Percentiles rank a stretch among this genome's conserved stretches.
Conservation (phyloP, 2,113 vertebrate genomes). For the Scortum barcoo region DNA sequence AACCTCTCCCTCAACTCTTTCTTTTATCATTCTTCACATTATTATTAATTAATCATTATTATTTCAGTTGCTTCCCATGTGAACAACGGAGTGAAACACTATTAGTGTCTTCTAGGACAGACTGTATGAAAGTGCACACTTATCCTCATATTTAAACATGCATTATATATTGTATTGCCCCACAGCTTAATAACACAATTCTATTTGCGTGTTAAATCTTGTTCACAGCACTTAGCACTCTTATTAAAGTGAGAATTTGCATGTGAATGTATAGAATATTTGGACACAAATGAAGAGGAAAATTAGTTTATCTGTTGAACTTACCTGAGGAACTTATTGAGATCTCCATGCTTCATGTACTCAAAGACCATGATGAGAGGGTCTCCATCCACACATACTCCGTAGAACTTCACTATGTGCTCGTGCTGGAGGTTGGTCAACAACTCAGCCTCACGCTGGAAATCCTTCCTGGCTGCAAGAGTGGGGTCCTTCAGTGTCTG, state of each 20-base stretch:
- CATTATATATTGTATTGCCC: too few species aligned
- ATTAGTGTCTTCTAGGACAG: too few species aligned
- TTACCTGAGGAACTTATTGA: constrained; percentile 98
- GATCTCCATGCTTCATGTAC: constrained; percentile 98
- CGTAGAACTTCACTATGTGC: constrained; percentile 97
- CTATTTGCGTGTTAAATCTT: neutral
- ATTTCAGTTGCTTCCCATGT: too few species aligned
- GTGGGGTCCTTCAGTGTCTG: constrained; percentile 97
- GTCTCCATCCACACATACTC: constrained; percentile 96
- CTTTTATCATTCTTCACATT: too few species aligned
- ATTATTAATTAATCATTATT: too few species aligned
- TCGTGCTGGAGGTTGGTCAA: constrained; percentile 97
- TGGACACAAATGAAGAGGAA: too few species aligned
- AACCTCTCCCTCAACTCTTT: too few species aligned
- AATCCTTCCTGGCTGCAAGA: constrained; percentile 96
- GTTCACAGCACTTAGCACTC: neutral
- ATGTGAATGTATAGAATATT: too few species aligned
- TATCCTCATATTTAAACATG: too few species aligned
- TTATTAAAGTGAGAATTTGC: too few species aligned
- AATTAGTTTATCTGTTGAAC: neutral
- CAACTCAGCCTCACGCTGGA: constrained; percentile 95
- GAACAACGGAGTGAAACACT: neutral
- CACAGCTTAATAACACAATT: neutral
- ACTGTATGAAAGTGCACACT: too few species aligned
- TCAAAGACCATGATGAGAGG: constrained; percentile 99